Percentiles rank a stretch among this genome's conserved stretches.
These are phyloP conservation scores for Himalopsyche phryganea DNA, from an alignment of 1,140 invertebrate genomes.

Conservation along the genomic window DNA sequence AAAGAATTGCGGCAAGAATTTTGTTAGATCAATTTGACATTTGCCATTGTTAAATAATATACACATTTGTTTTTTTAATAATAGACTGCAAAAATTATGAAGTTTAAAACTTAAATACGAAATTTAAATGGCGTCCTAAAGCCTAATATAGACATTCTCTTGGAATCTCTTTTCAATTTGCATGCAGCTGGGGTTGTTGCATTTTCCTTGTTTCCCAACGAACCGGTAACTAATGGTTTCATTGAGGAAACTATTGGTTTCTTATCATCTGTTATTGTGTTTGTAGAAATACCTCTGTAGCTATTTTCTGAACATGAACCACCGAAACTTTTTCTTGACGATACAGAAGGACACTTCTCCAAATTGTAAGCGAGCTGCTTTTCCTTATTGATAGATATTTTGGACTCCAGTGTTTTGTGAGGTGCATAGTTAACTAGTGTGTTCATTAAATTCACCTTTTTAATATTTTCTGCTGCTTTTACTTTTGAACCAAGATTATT, in stretches of 20 bases:
- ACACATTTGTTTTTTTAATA: too few relatives aligned
- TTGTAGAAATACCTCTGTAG: conserved; percentile 5
- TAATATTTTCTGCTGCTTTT: conserved; percentile 17
- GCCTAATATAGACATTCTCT: conserved; percentile 44
- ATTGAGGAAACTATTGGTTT: conserved; percentile 2
- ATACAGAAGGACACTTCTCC: not conserved
- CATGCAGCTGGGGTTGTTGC: conserved; percentile 2
- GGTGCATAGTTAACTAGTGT: too few relatives aligned
- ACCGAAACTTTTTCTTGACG: conserved; percentile 6
- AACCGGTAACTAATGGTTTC: not conserved
- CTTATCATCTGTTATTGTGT: conserved; percentile 6
- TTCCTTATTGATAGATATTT: too few relatives aligned
- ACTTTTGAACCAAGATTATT: conserved; percentile 11
- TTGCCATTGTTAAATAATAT: too few relatives aligned
- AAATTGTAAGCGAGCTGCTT: not conserved
- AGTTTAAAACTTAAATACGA: conserved; percentile 31
- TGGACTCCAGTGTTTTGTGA: too few relatives aligned
- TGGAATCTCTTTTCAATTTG: conserved; percentile 41
- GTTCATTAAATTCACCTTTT: conserved; percentile 8
- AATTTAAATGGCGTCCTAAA: conserved; percentile 54
- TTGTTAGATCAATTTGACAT: too few relatives aligned
- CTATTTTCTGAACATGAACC: conserved; percentile 11
- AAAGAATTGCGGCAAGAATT: too few relatives aligned
- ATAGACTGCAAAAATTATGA: too few relatives aligned
- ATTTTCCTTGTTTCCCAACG: conserved; percentile 27